A percentile compares a stretch with the other conserved stretches of the same genome.
These are phyloP conservation scores for Hydriomena furcata DNA, from an alignment of 2,888 invertebrate genomes.

Conservation along the genomic window DNA sequence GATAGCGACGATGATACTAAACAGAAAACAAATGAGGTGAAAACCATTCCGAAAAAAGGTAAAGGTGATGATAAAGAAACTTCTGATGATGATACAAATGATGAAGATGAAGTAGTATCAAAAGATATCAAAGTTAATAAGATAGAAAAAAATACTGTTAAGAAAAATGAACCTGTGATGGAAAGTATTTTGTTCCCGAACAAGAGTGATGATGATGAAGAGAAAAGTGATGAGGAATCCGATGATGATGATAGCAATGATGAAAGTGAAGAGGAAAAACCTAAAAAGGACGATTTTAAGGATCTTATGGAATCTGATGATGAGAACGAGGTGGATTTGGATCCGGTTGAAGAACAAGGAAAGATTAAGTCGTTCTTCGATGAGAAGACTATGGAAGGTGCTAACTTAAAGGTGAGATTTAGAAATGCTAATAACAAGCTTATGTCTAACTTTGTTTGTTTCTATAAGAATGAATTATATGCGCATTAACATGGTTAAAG, in stretches of 20 bases:
- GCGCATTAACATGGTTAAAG: too few species aligned
- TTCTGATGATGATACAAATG: constrained; percentile 8
- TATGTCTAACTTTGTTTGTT: too few species aligned
- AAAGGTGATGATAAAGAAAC: not conserved
- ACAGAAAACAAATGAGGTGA: not conserved
- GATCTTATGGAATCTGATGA: constrained; percentile 77
- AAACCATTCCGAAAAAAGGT: not conserved
- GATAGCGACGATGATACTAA: constrained; percentile 23
- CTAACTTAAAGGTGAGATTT: constrained; percentile 63
- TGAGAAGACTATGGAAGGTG: constrained; percentile 57
- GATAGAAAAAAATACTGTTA: not conserved
- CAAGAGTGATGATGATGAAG: constrained; percentile 26
- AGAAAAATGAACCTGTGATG: too few species aligned
- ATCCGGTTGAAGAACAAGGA: constrained; percentile 42
- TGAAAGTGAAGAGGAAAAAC: constrained; percentile 16
- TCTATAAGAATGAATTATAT: too few species aligned
- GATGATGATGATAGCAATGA: constrained; percentile 33
- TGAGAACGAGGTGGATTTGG: constrained; percentile 53
- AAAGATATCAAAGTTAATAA: constrained; percentile 5
- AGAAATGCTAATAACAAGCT: too few species aligned
- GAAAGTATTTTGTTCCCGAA: constrained; percentile 18
- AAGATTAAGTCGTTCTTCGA: constrained; percentile 63
- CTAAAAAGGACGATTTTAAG: constrained; percentile 54
- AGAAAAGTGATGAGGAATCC: constrained; percentile 4
- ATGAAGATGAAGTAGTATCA: not conserved